Evolutionary conservation across 2,113 vertebrate genomes (phyloP).

Genomic region (Camelus dromedarius): DNA sequence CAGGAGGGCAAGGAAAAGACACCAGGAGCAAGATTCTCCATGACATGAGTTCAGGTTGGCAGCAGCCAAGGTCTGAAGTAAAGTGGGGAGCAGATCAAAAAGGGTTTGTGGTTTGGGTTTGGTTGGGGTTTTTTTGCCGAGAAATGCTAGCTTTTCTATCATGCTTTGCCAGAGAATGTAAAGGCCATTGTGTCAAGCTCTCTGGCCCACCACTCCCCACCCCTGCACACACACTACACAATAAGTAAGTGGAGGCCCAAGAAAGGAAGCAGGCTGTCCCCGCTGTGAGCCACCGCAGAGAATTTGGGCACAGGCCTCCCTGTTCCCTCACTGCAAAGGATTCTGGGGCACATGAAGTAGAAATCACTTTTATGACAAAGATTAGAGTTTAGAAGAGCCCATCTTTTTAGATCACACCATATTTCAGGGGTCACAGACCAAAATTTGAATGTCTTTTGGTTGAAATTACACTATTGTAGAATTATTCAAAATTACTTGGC

Average conservation of each 20-base stretch:
- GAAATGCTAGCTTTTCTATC: not conserved
- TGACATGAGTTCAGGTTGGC: not conserved
- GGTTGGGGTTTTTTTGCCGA: not conserved
- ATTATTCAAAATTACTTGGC: not conserved
- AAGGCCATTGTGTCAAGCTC: not conserved
- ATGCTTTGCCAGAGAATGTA: not conserved
- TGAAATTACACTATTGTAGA: not conserved
- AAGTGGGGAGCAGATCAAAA: not conserved
- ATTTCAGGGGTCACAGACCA: not conserved
- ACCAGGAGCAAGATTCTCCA: not conserved
- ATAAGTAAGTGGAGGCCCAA: not conserved
- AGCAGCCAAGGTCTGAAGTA: too few relatives aligned
- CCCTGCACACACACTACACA: not conserved
- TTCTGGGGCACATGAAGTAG: rapidly evolving
- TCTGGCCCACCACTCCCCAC: not conserved
- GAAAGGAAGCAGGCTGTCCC: not conserved
- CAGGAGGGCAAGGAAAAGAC: not conserved
- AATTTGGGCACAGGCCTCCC: not conserved
- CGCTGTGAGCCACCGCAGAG: not conserved
- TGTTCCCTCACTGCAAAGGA: not conserved
- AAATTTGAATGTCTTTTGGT: not conserved
- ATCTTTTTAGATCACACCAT: not conserved
- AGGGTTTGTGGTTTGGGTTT: not conserved
- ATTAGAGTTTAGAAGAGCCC: not conserved
- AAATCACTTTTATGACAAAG: not conserved